A percentile compares a stretch with the other conserved stretches of the same genome.
phyloP scores from a whole-genome alignment of 2,888 invertebrate species.

The Andrena marginata region DNA sequence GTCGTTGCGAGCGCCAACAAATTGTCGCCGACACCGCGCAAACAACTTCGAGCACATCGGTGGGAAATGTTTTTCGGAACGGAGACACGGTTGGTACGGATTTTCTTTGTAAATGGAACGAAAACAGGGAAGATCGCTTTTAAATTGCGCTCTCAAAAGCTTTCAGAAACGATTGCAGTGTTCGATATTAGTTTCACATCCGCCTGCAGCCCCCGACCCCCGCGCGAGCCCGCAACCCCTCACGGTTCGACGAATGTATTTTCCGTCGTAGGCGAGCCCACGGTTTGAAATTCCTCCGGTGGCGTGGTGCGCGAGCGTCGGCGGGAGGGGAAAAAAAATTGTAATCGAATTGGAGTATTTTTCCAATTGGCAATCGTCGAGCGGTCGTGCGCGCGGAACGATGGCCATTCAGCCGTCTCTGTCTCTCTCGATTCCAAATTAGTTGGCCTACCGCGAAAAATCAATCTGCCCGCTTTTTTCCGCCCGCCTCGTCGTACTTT shows the following conservation, averaged over 20 bases:
- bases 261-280: constrained; percentile 52
- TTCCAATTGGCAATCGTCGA: constrained; percentile 77
- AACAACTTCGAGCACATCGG: constrained; percentile 5
- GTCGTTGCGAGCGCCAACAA: background rate
- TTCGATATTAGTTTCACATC: constrained; percentile 70
- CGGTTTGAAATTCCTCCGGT: constrained; percentile 70
- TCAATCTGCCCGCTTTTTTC: constrained; percentile 80
- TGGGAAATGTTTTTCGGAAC: constrained; percentile 24
- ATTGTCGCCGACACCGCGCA: background rate
- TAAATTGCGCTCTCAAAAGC: constrained; percentile 70
- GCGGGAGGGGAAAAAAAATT: constrained; percentile 59
- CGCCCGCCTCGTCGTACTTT: constrained; percentile 51
- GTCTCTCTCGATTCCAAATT: constrained; percentile 71
- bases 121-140: constrained; percentile 71
- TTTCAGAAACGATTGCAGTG: constrained; percentile 68
- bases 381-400: constrained; percentile 63
- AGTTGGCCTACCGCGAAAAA: constrained; percentile 82
- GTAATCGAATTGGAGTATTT: constrained; percentile 78
- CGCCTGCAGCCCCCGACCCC: constrained; percentile 27
- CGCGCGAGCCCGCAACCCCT: constrained; percentile 10
- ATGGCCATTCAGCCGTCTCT: constrained; percentile 59
- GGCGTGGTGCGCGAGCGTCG: constrained; percentile 64
- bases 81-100: constrained; percentile 32
- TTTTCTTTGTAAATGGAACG: constrained; percentile 68
- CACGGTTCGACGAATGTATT: constrained; percentile 50